phyloP scores from a whole-genome alignment of 2,888 invertebrate genomes.

The Drosophila prostipennis region DNA sequence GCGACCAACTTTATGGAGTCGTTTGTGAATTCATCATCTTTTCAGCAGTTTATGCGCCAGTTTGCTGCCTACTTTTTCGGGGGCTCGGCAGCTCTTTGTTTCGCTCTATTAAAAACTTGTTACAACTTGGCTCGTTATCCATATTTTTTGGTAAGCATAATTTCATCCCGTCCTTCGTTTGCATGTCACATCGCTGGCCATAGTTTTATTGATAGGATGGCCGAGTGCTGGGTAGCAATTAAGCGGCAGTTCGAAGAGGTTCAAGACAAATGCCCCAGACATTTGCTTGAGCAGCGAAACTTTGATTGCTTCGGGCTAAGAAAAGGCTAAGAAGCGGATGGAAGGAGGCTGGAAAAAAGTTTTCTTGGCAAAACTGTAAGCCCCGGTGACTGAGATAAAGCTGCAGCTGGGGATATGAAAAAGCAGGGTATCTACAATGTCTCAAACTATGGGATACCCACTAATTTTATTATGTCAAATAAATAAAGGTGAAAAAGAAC shows the following conservation, averaged over 20 bases:
- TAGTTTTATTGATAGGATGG: slow-evolving; percentile 61
- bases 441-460: neutral
- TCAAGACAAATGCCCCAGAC: slow-evolving; percentile 54
- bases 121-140: slow-evolving; percentile 75
- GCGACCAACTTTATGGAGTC: slow-evolving; percentile 57
- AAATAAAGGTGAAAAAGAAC: no score
- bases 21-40: slow-evolving; percentile 80
- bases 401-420: slow-evolving; percentile 2
- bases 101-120: slow-evolving; percentile 83
- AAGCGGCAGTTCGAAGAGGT: slow-evolving; percentile 45
- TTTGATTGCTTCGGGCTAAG: slow-evolving; percentile 57
- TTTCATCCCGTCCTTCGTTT: slow-evolving; percentile 64
- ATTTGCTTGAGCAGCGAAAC: slow-evolving; percentile 55
- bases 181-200: slow-evolving; percentile 36
- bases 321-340: slow-evolving; percentile 21
- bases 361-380: slow-evolving; percentile 54
- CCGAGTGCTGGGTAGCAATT: slow-evolving; percentile 56
- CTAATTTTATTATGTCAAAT: neutral
- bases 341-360: slow-evolving; percentile 44
- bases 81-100: slow-evolving; percentile 43
- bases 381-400: slow-evolving; percentile 32
- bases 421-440: neutral
- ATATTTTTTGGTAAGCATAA: slow-evolving; percentile 59
- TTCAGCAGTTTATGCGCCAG: slow-evolving; percentile 76
- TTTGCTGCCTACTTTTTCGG: slow-evolving; percentile 61